Conservation (phyloP, 35 echinoderm and acorn worm genomes). For the Stichopus chloronotus region DNA sequence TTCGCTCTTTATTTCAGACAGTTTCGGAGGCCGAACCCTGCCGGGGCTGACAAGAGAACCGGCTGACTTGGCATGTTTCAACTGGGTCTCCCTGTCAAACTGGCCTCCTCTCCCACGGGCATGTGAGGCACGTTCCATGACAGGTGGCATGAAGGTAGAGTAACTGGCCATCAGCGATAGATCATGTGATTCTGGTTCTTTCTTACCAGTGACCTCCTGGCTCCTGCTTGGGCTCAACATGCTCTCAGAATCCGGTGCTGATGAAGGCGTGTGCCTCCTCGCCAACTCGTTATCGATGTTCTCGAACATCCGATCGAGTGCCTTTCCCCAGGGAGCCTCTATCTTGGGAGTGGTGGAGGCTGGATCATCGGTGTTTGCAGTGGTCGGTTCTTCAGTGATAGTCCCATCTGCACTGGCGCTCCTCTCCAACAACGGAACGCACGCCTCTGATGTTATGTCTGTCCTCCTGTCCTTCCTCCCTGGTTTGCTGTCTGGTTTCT, state of each 20-base stretch:
- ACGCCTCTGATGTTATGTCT: background rate
- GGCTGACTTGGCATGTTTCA: constrained; percentile 64
- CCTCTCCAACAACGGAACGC: constrained; percentile 36
- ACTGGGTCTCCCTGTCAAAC: constrained; percentile 38
- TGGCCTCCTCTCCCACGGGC: constrained; percentile 24
- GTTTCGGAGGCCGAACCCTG: constrained; percentile 52
- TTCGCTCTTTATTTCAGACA: constrained; percentile 35
- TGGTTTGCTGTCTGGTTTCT: constrained; percentile 13
- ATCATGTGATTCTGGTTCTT: constrained; percentile 81
- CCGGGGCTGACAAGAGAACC: constrained; percentile 61
- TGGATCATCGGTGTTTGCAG: constrained; percentile 29
- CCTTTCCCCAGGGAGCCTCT: constrained; percentile 53
- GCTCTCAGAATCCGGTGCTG: constrained; percentile 1
- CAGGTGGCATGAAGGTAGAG: constrained; percentile 83
- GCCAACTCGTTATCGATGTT: constrained; percentile 81
- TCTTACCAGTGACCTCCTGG: constrained; percentile 55
- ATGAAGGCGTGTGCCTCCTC: constrained; percentile 23
- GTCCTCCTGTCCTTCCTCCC: background rate
- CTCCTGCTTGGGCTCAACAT: constrained; percentile 17
- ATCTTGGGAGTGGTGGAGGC: constrained; percentile 59
- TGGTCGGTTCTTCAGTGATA: background rate
- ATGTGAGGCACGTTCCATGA: constrained; percentile 57
- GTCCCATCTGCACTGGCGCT: constrained; percentile 35
- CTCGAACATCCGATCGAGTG: constrained; percentile 87
- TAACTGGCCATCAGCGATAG: constrained; percentile 86